These are phyloP conservation scores for Adineta ricciae DNA, from an alignment of 2,888 invertebrate species.

Conservation along the genomic window DNA sequence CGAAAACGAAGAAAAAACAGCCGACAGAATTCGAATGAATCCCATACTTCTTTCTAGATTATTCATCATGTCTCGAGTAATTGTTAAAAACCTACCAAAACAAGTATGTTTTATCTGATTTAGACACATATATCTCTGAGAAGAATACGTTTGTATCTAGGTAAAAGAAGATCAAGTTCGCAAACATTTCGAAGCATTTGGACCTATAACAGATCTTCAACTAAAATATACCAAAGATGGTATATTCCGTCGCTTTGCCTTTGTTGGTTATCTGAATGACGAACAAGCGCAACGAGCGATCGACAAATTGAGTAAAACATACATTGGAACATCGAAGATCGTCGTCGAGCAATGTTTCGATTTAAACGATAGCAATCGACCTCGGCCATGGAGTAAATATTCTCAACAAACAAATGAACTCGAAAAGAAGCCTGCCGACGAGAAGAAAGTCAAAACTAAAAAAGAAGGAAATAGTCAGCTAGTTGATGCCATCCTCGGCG, in stretches of 20 bases:
- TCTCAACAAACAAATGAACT: constrained; percentile 58
- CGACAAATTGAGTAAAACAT: constrained; percentile 70
- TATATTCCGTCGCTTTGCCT: constrained; percentile 80
- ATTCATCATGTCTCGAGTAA: constrained; percentile 61
- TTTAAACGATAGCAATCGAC: constrained; percentile 56
- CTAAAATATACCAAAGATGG: constrained; percentile 83
- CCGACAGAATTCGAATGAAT: too few relatives aligned
- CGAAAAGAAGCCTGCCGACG: constrained; percentile 36
- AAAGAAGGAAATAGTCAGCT: constrained; percentile 31
- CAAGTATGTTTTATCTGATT: constrained; percentile 55
- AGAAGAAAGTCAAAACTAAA: constrained; percentile 36
- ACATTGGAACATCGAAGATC: constrained; percentile 70
- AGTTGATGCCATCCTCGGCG: constrained; percentile 37
- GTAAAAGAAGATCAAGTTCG: constrained; percentile 67
- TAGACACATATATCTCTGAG: not conserved
- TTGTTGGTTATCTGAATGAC: constrained; percentile 75
- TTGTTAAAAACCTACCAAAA: constrained; percentile 79
- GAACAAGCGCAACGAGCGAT: constrained; percentile 68
- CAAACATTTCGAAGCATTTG: constrained; percentile 66
- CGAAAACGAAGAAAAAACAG: too few relatives aligned
- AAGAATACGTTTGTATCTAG: constrained; percentile 53
- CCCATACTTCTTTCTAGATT: not conserved
- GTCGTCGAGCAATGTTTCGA: constrained; percentile 56
- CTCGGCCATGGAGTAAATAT: constrained; percentile 85
- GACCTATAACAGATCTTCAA: constrained; percentile 79